Evolutionary conservation across 1,140 invertebrate species (phyloP).

Genomic region (Drosophila repletoides): DNA sequence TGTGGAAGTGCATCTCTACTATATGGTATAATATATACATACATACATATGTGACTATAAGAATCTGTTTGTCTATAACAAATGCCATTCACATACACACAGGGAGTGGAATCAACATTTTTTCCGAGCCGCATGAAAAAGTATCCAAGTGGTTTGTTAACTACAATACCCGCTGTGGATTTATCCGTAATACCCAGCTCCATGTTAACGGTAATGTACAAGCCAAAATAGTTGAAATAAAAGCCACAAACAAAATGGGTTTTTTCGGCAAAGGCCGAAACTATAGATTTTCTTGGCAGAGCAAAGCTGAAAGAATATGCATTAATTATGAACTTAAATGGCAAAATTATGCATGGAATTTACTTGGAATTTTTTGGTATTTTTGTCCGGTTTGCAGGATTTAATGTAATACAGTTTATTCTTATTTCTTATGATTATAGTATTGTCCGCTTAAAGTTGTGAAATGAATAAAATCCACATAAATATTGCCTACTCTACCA

Average conservation of each 20-base stretch:
- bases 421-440: background rate
- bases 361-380: too few species aligned
- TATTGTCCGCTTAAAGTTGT: too few species aligned
- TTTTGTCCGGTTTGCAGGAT: too few species aligned
- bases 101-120: conserved; percentile 82
- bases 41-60: conserved; percentile 48
- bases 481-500: too few species aligned
- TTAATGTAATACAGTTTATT: background rate
- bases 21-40: too few species aligned
- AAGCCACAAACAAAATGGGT: conserved; percentile 9
- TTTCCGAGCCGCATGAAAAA: conserved; percentile 82
- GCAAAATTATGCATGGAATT: too few species aligned
- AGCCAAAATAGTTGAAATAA: conserved; percentile 32
- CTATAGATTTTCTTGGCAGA: conserved; percentile 6
- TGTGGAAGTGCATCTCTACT: conserved; percentile 47
- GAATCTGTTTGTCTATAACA: conserved; percentile 60
- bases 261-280: background rate
- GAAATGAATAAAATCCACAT: too few species aligned
- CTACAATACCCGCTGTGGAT: conserved; percentile 82
- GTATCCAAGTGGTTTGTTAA: conserved; percentile 82
- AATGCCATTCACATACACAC: conserved; percentile 67
- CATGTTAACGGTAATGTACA: conserved; percentile 82
- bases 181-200: conserved; percentile 82
- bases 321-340: too few species aligned
- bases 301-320: too few species aligned